Evolutionary conservation across 2,888 invertebrate genomes (phyloP), one percentile per base, ranked within the genome.

Genomic region (Priocnemis perturbator): DNA sequence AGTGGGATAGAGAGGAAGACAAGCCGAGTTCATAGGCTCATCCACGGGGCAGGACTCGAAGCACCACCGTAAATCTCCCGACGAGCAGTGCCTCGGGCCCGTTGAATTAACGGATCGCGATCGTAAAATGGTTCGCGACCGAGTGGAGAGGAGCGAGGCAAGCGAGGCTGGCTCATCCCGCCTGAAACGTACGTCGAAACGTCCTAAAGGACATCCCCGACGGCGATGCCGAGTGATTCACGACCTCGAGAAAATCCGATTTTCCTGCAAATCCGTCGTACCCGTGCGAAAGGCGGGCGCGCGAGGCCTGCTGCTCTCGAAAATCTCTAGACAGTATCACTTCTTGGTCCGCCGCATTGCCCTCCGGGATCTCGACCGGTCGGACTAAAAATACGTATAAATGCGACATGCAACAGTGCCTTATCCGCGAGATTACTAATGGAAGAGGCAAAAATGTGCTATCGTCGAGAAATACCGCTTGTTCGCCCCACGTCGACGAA

Each of bases 21-120:
- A 5, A 20, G 3, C 19, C 11, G 69, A n/a, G 59, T 67, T 71
- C 74, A 73, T 68, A 67, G 72, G 69, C 68, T 68, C 65, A 56
- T 72, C 58, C 69, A 60, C 60, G 23, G 69, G 61, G 59, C 71
- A 69, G 62, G 60, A 61, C 73, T 65, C 76, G 64, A 79, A 81
- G 81, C 74, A 79, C 76, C 81, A 79, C 78, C 79, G 85, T 84
- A 84, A 84, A 84, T 83, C 85, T 84, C 74, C 60, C 64, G 68
- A 67, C 63, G 74, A 74, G 74, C 75, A 71, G 60, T 58, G 74
- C 68, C 64, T 63, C 68, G 60, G 61, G 77, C 64, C 71, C 74
- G 76, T 64, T 73, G 79, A 76, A 82, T 84, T 84, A 81, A 83
- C 83, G 77, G 76, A 79, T 80, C 76, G 79, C 65, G 72, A 79